Base-by-base conservation (phyloP, 1,140 invertebrate genomes). In the Tetraneura akinire region DNA sequence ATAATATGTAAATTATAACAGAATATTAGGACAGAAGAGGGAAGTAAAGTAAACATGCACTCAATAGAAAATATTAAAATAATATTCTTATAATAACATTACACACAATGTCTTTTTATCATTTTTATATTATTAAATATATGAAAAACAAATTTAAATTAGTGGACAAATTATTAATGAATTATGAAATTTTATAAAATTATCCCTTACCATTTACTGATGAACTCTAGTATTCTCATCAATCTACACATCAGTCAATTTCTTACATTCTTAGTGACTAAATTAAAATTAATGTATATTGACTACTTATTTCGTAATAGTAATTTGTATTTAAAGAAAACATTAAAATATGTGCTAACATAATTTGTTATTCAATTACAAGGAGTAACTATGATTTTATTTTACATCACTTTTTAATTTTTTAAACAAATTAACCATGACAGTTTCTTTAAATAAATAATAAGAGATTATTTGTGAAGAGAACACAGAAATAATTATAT, bases 21-120 rank as follows among this genome's bases (percentile, higher is more conserved):
- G 16, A 71, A 70, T 49, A 37, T 18, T 57, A 57, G 32, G 71
- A 76, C 51, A 76, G 51, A 76, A 32, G 23, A 57, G 71, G 71
- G 71, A 76, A 76, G 51, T 53, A 76, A 76, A 76, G 51, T 53
- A 76, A 76, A 57, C n/a, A n/a, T 76, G 71, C 71, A 76, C 71
- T 71, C 29, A 57, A 57, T 76, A 23, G 29, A 71, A 49, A 29
- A 29, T 51, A 51, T 29, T 70, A 70, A 49, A 70, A 37, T 74
- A 74, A 53, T 9, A 74, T 74, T 74, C 18, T 73, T 74, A 55
- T 55, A 37, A 37, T 37, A 4, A 37, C 9, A 18, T 55, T 37
- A 57, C 37, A 76, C 32, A 76, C 42, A 37, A 16, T 71, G 26
- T 29, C 0, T 49, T 23, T 51, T 18, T 51, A 23, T 9, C 47